A percentile compares a stretch with the other conserved stretches of the same genome.
phyloP scores from a whole-genome alignment of 1,140 invertebrate species.

The Aphaenogaster ashmeadi region DNA sequence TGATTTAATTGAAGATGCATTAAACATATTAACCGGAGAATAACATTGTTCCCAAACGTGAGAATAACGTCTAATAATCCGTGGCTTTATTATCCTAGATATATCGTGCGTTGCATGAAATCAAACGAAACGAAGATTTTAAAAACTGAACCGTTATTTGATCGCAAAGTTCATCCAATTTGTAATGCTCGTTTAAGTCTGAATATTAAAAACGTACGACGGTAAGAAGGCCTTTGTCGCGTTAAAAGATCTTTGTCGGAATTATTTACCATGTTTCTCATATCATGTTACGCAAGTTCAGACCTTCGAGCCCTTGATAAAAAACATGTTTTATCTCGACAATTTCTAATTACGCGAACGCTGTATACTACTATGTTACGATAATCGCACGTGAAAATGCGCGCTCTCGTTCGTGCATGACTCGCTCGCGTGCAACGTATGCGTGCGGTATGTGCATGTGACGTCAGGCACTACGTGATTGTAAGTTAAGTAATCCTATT shows the following conservation, averaged over 20 bases:
- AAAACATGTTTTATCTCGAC: neutral
- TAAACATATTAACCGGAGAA: neutral
- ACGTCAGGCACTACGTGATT: constrained; percentile 56
- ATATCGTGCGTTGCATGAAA: neutral
- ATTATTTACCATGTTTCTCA: neutral
- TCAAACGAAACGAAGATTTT: neutral
- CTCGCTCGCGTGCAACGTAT: constrained; percentile 21
- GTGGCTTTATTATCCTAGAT: neutral
- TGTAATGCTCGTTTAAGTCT: neutral
- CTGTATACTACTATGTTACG: neutral
- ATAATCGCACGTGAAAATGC: constrained; percentile 28
- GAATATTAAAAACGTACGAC: neutral
- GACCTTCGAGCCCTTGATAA: neutral
- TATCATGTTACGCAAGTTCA: neutral
- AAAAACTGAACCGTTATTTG: neutral
- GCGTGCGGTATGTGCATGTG: constrained; percentile 23
- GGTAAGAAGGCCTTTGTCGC: neutral
- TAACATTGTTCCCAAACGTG: neutral
- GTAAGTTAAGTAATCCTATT: constrained; percentile 82
- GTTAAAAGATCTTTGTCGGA: neutral
- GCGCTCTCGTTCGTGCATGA: constrained; percentile 35
- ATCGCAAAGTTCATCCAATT: neutral
- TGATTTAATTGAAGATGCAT: neutral
- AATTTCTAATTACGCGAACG: neutral
- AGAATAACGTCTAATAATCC: neutral